Base-by-base conservation (phyloP, 64 coral and sea anemone genomes). In the Montipora foliosa region DNA sequence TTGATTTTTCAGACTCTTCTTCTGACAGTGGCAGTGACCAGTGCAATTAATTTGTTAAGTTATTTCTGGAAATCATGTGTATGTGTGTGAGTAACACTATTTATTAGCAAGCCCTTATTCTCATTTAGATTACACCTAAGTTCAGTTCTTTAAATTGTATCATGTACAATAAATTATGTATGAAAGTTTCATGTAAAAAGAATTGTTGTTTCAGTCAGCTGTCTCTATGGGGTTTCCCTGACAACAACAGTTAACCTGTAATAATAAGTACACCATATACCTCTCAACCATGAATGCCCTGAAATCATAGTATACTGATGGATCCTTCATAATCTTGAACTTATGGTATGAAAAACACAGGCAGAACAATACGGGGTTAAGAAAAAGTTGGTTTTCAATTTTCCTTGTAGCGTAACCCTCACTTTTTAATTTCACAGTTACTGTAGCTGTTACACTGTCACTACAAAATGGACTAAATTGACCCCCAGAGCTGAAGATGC, bases 1-100 rank as follows among this genome's bases (percentile, higher is more conserved):
- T 76, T 76, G 29, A 46, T 76, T 76, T 76, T 76, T 76, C 74
- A 76, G 74, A 76, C 37, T 76, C 74, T 76, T 76, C 74, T 46
- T 45, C 25, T 76, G 74, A 76, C 74, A 76, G 74, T 76, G 74
- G 37, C 74, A 76, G 37, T 76, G 74, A 45, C 25, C 25, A 76
- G 19, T 71, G 19, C 68, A 71, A 71, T 71, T 71, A 71, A 71
- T 21, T 24, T 71, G 68, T 24, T 20, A 71, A 71, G 68, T 71
- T 5, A 71, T 71, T 71, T 71, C 22, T 29, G 68, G n/a, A 71
- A 71, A 71, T 71, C 68, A 71, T 71, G 68, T 71, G 68, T 71
- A 71, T 66, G 52, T 55, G 52, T 55, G 2, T 64, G 9, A 71
- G 68, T 4, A 71, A 76, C 74, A 13, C 44, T 76, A 81, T 58